Conservation (phyloP, 2,888 invertebrate genomes). For the Oxycera nigricornis region DNA sequence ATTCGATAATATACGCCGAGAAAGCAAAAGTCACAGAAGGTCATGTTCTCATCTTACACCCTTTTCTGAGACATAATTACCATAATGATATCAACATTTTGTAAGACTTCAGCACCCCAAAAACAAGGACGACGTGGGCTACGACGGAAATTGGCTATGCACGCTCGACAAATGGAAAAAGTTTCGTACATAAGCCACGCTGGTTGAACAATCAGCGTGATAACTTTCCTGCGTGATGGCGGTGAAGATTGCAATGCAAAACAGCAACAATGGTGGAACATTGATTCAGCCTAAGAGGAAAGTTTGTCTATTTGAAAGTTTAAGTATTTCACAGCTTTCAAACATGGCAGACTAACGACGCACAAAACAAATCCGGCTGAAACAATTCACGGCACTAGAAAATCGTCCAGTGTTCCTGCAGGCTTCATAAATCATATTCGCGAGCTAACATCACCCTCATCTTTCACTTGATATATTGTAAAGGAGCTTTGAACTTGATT, state of each 20-base stretch:
- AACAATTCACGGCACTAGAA: background rate
- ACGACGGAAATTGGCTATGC: background rate
- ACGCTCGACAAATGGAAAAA: background rate
- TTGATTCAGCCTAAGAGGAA: conserved; percentile 33
- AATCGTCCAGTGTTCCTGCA: background rate
- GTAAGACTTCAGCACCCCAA: background rate
- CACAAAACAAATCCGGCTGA: background rate
- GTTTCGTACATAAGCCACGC: background rate
- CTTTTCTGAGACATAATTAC: background rate
- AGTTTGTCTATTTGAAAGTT: conserved; percentile 35
- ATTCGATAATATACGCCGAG: too few species aligned
- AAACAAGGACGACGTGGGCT: background rate
- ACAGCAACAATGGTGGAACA: conserved; percentile 25
- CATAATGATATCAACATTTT: background rate
- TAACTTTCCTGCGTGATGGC: conserved; percentile 6
- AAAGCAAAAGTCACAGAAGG: too few species aligned
- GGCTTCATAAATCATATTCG: conserved; percentile 39
- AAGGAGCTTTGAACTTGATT: conserved; percentile 38
- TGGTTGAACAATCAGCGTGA: conserved; percentile 7
- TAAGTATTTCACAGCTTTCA: background rate
- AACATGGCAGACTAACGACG: background rate
- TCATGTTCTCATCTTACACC: too few species aligned
- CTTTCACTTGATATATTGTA: conserved; percentile 39
- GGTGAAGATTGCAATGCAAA: conserved; percentile 5
- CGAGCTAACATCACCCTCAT: conserved; percentile 28